Base-by-base conservation (phyloP, 2,888 invertebrate species). In the Celastrina argiolus region DNA sequence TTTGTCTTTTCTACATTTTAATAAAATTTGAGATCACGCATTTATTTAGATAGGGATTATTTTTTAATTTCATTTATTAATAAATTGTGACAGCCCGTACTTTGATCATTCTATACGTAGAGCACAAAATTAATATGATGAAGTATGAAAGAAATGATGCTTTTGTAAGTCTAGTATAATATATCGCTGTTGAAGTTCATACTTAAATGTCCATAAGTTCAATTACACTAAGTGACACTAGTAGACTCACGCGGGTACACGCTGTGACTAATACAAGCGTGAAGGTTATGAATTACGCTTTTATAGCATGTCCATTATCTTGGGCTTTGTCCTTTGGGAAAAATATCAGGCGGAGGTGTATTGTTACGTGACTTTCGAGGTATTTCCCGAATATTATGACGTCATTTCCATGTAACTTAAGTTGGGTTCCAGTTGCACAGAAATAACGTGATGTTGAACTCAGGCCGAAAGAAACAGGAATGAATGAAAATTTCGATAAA, bases 191-290 rank as follows among this genome's bases (percentile, higher is more conserved):
- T 14, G 36, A 61, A 14, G 18, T 22, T 31, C 36, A 61, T 61
- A 61, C 61, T 61, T 61, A 61, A 61, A 61, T 36, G 36, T 61
- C 39, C 36, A 61, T 34, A 36, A 59, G 39, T 61, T 61, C 39
- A 61, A 61, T 61, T 61, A 61, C 39, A 61, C 39, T 61, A 61
- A 61, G 61, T 39, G 61, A 39, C 39, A 39, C n/a, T n/a, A n/a
- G n/a, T n/a, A n/a, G n/a, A n/a, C n/a, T n/a, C n/a, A 61, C 39
- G 36, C 61, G 36, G 22, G 31, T 31, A 31, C 4, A 31, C 45
- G 16, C 18, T 45, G 39, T 39, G 61, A 61, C 22, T 61, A 22
- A 61, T 61, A 61, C 14, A 18, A 61, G 61, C 61, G 61, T 39
- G 39, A 61, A 61, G 22, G 61, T 61, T 51, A 26, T 61, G 39